Percentiles rank a stretch among this genome's conserved stretches.
Evolutionary conservation across 2,888 invertebrate genomes (phyloP).

Genomic region (Cosmorhoe ocellata): DNA sequence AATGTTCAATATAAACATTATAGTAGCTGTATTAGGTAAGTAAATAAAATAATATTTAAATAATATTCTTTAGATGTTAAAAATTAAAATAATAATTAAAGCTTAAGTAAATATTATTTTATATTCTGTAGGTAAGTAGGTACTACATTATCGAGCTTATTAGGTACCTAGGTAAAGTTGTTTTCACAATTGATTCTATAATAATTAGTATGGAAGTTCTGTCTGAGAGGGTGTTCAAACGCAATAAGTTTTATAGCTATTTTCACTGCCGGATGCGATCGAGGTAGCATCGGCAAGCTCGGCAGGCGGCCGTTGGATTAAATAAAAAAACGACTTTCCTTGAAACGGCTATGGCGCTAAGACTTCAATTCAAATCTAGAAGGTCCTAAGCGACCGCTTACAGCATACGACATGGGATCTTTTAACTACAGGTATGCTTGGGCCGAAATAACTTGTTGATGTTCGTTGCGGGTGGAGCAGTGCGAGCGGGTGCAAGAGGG

Average conservation of each 20-base stretch:
- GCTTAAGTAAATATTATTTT: too few species aligned
- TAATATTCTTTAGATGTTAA: too few species aligned
- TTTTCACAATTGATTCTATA: too few species aligned
- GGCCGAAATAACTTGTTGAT: conserved; percentile 82
- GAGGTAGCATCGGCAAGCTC: conserved; percentile 59
- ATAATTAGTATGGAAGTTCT: too few species aligned
- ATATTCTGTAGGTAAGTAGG: too few species aligned
- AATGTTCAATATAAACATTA: too few species aligned
- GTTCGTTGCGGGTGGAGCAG: conserved; percentile 69
- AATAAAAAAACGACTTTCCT: conserved; percentile 78
- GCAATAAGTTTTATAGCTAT: conserved; percentile 36
- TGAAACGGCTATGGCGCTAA: conserved; percentile 81
- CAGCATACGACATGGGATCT: conserved; percentile 59
- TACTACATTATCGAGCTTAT: not conserved
- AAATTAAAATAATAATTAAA: too few species aligned
- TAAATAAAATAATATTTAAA: too few species aligned
- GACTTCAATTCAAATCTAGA: conserved; percentile 44
- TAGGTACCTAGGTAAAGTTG: not conserved
- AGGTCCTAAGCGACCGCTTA: conserved; percentile 55
- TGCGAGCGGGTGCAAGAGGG: conserved; percentile 61
- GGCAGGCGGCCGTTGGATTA: conserved; percentile 62
- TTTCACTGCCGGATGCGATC: conserved; percentile 68
- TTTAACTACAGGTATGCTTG: conserved; percentile 55
- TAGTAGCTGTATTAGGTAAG: too few species aligned
- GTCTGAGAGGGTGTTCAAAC: too few species aligned